Conservation (phyloP, 2,888 invertebrate species). For the Melipona bicolor region DNA sequence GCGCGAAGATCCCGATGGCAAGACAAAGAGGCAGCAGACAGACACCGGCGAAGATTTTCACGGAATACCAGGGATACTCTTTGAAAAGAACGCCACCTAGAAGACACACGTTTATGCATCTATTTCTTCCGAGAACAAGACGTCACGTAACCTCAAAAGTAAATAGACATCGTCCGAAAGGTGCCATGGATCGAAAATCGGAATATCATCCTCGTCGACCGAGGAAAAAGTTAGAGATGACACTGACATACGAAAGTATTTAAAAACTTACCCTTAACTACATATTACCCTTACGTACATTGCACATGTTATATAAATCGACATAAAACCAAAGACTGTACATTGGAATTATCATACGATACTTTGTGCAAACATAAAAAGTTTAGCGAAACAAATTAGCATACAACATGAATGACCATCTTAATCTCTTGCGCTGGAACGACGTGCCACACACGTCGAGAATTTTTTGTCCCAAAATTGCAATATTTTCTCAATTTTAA, state of each 20-base stretch:
- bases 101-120: not conserved
- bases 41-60: not conserved
- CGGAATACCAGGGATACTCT: not conserved
- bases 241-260: not conserved
- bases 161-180: not conserved
- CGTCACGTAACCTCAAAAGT: not conserved
- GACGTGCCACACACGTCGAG: too few species aligned
- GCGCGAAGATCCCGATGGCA: conserved; percentile 11
- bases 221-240: not conserved
- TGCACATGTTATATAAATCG: not conserved
- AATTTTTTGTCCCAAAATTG: too few species aligned
- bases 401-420: not conserved
- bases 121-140: conserved; percentile 16
- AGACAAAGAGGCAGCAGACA: conserved; percentile 14
- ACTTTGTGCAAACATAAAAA: not conserved
- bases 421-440: not conserved
- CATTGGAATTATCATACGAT: not conserved
- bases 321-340: not conserved
- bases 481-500: too few species aligned
- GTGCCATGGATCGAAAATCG: conserved; percentile 10
- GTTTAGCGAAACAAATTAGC: not conserved
- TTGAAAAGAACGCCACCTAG: not conserved
- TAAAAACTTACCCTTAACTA: not conserved
- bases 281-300: not conserved
- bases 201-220: conserved; percentile 20